Conservation (phyloP, 2,797 vertebrate species). For the Apodemus agrarius region DNA sequence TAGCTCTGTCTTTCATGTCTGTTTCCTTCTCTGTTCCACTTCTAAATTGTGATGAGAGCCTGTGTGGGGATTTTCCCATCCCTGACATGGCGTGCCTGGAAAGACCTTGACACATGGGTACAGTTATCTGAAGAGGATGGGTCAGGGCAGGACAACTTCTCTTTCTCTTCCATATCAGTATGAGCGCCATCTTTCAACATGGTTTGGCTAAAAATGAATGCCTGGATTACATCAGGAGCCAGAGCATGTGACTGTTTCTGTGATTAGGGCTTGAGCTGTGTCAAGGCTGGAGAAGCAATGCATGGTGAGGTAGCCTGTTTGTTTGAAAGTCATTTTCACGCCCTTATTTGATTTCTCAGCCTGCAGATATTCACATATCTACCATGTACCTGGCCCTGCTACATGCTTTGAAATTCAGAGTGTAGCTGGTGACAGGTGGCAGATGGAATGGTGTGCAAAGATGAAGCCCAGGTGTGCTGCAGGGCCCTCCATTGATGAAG, state of each 20-base stretch:
- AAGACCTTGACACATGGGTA: background rate
- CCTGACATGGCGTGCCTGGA: background rate
- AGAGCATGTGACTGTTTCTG: background rate
- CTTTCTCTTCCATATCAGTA: background rate
- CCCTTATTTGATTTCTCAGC: background rate
- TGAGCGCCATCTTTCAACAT: background rate
- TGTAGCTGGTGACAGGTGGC: background rate
- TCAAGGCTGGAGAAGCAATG: constrained; percentile 28
- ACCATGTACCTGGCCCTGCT: background rate
- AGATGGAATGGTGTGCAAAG: background rate
- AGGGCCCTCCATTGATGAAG: background rate
- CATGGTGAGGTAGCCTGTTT: background rate
- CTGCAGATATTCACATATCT: background rate
- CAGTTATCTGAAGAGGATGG: background rate
- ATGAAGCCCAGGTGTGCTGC: background rate
- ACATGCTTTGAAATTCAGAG: background rate
- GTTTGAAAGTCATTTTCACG: constrained; percentile 11
- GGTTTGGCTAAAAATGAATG: constrained; percentile 33
- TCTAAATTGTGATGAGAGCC: background rate
- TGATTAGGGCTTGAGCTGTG: background rate
- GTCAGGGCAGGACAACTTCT: background rate
- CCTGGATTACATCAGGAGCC: background rate
- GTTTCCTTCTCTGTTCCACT: background rate
- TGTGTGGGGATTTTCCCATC: background rate
- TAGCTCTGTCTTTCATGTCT: background rate